These are phyloP conservation scores for Leptogaster cylindrica DNA, from an alignment of 2,888 invertebrate genomes.

Conservation along the genomic window DNA sequence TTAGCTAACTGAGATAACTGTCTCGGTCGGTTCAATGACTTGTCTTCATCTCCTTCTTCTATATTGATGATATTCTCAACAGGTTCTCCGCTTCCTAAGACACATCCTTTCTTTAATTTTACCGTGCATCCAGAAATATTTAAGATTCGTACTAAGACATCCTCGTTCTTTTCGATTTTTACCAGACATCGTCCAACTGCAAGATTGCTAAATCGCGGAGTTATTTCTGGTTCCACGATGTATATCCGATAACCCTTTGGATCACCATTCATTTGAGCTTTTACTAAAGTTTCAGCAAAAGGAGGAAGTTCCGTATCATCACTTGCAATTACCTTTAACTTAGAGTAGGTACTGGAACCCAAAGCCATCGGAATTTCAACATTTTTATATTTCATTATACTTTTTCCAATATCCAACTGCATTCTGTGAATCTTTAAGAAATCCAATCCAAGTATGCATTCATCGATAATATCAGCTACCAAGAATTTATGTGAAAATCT, in stretches of 20 bases:
- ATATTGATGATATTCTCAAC: not conserved
- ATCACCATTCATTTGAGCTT: not conserved
- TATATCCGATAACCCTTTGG: not conserved
- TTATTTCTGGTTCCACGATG: not conserved
- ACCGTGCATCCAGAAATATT: not conserved
- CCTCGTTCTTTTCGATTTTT: not conserved
- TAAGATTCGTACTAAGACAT: not conserved
- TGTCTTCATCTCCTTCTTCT: not conserved
- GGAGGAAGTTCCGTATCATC: not conserved
- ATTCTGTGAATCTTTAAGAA: not conserved
- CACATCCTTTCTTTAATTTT: not conserved
- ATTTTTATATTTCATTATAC: not conserved
- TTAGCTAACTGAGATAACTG: not conserved
- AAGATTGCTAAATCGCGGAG: not conserved
- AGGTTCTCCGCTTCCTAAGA: not conserved
- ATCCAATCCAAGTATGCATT: not conserved
- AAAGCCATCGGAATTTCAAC: not conserved
- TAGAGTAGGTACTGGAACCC: not conserved
- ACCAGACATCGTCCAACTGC: not conserved
- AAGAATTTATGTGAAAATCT: not conserved
- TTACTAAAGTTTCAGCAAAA: not conserved
- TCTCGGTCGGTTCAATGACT: not conserved
- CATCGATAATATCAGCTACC: not conserved
- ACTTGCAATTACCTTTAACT: not conserved
- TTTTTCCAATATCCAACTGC: not conserved